These are phyloP conservation scores for Rallus crepitans DNA, from an alignment of 2,797 vertebrate genomes.

Conservation along the genomic window DNA sequence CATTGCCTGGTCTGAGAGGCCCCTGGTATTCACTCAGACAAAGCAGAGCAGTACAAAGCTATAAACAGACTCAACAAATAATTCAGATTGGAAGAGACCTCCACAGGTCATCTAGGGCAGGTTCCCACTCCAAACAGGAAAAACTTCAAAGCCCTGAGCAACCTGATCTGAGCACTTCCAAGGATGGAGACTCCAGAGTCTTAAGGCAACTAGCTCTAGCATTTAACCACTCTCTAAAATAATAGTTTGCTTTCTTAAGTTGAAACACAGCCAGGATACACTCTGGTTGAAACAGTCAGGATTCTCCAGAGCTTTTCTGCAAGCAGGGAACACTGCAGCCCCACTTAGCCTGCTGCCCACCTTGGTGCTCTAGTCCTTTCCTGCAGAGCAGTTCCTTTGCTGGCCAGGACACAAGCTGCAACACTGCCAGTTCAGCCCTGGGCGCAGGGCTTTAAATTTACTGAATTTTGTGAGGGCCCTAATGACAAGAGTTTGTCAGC, in stretches of 20 bases:
- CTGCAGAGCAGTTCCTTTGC: fast-evolving
- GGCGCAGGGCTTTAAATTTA: fast-evolving
- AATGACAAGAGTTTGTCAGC: background rate
- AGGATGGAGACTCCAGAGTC: background rate
- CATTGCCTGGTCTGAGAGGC: background rate
- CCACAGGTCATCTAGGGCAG: background rate
- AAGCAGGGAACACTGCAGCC: background rate
- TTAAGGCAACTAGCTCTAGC: background rate
- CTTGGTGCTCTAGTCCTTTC: background rate
- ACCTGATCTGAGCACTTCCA: background rate
- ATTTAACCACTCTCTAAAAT: background rate
- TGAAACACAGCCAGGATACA: background rate
- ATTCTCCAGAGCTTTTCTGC: background rate
- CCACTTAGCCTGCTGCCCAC: fast-evolving
- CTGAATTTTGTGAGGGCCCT: background rate
- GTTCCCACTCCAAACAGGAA: background rate
- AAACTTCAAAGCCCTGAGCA: background rate
- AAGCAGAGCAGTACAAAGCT: background rate
- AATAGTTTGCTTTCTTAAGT: fast-evolving
- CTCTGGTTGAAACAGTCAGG: background rate
- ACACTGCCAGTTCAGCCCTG: background rate
- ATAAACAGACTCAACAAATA: background rate
- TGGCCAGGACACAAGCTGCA: fast-evolving
- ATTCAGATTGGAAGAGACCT: background rate
- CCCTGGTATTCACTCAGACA: background rate